phyloP scores from a whole-genome alignment of 2,113 vertebrate species.

The Epinephelus moara region DNA sequence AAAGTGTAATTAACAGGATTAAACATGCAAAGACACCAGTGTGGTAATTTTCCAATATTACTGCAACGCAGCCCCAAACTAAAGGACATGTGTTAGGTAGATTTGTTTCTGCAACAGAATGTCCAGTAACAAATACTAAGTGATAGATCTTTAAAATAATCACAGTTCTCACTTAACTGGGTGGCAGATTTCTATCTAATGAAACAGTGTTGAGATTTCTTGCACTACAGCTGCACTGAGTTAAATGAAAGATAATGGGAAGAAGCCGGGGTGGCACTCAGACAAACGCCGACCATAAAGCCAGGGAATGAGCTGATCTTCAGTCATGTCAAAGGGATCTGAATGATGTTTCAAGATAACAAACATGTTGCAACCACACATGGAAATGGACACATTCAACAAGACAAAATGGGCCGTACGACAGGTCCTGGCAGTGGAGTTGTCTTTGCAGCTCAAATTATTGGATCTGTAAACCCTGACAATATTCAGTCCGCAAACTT shows the following conservation, averaged over 20 bases:
- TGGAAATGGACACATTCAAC: constrained; percentile 42
- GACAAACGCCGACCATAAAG: constrained; percentile 31
- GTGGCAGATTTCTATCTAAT: constrained; percentile 5
- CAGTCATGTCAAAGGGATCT: constrained; percentile 11
- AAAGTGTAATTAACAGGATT: not conserved
- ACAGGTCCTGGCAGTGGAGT: not conserved
- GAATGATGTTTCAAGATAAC: constrained; percentile 31
- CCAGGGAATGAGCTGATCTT: constrained; percentile 13
- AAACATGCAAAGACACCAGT: constrained; percentile 32
- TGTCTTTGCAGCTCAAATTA: not conserved
- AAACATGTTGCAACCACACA: constrained; percentile 32
- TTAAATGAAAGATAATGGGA: constrained; percentile 19
- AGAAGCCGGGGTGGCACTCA: constrained; percentile 40
- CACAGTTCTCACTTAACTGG: not conserved
- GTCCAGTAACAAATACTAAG: constrained; percentile 8
- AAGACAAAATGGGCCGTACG: constrained; percentile 58
- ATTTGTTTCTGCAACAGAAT: constrained; percentile 6
- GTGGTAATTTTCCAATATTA: not conserved
- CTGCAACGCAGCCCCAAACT: constrained; percentile 3
- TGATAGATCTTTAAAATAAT: constrained; percentile 15
- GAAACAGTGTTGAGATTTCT: constrained; percentile 5
- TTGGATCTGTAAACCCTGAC: not conserved
- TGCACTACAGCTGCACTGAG: not conserved
- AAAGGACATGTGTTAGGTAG: not conserved
- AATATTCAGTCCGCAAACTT: not conserved